These are phyloP conservation scores for Conopomorpha cramerella DNA, from an alignment of 1,140 invertebrate species.

Conservation along the genomic window DNA sequence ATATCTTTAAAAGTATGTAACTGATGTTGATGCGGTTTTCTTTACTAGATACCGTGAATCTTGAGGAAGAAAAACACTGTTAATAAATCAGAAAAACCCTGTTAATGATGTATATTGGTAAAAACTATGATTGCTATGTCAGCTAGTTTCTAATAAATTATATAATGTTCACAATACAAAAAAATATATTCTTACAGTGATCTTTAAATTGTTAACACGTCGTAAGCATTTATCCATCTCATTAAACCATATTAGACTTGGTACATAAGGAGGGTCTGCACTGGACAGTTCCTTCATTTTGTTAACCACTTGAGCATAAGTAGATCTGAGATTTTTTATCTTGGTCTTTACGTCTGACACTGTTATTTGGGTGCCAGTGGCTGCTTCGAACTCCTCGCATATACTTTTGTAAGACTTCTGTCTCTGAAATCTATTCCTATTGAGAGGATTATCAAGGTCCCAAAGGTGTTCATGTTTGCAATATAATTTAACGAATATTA, in stretches of 20 bases:
- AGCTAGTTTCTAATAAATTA: too few relatives aligned
- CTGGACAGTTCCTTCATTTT: conserved; percentile 34
- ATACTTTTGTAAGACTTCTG: conserved; percentile 33
- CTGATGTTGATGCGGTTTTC: too few relatives aligned
- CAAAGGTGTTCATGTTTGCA: conserved; percentile 38
- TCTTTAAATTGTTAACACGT: too few relatives aligned
- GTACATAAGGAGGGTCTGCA: conserved; percentile 20
- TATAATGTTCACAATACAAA: too few relatives aligned
- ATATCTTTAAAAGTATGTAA: too few relatives aligned
- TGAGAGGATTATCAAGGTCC: conserved; percentile 31
- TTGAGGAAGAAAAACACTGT: too few relatives aligned
- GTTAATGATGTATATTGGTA: too few relatives aligned
- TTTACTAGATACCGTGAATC: too few relatives aligned
- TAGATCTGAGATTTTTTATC: conserved; percentile 47
- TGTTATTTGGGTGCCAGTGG: conserved; percentile 24
- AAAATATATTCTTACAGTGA: too few relatives aligned
- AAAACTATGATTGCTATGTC: too few relatives aligned
- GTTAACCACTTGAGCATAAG: conserved; percentile 40
- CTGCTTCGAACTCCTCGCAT: conserved; percentile 23
- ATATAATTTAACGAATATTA: conserved; percentile 49
- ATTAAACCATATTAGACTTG: conserved; percentile 36
- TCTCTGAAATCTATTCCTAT: conserved; percentile 29
- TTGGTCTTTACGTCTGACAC: conserved; percentile 38
- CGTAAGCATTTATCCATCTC: conserved; percentile 32
- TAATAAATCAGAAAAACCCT: too few relatives aligned